Base-by-base conservation (phyloP, 2,888 invertebrate genomes). In the Apomyelois bistriatella region DNA sequence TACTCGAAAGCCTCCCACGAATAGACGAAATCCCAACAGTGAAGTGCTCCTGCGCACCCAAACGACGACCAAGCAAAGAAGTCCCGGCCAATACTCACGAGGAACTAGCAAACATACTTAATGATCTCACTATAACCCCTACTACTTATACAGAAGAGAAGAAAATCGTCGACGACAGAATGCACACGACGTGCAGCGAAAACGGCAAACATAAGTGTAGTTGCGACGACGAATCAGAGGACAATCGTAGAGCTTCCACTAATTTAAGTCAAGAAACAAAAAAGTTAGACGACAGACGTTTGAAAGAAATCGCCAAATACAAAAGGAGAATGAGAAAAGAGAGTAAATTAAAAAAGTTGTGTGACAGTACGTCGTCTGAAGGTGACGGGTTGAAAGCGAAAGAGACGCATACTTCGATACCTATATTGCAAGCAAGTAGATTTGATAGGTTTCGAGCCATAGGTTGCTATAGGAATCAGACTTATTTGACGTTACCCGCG, bases 191-290 rank as follows among this genome's bases (percentile, higher is more conserved):
- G 0, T 95, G 95, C 79, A 94, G 93, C 62, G 92, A 94, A 62
- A 94, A 92, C 55, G 95, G 95, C 0, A 95, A 95, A 74, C 95
- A 95, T 74, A 94, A 94, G 60, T 96, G 95, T 79, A 93, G 91
- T 53, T 94, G 94, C 69, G 93, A 94, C 64, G 94, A 94, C 35
- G 95, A 95, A 64, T 93, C 94, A 1, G 93, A 92, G 9, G 68
- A 72, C 3, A 74, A 70, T 60, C 67, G 61, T 41, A 62, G 60
- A 56, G 68, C 68, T 71, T 71, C 67, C 71, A 71, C 59, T 68
- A 71, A 61, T 61, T 57, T 58, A 64, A 68, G 58, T 53, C 69
- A 65, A 40, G 76, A 79, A 53, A 58, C 80, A 35, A 86, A 85
- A 62, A 83, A 79, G 59, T 57, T 83, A 0, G 88, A 90, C 62